Conservation (phyloP, 2,797 vertebrate genomes). For the Nannoperca obscura region DNA sequence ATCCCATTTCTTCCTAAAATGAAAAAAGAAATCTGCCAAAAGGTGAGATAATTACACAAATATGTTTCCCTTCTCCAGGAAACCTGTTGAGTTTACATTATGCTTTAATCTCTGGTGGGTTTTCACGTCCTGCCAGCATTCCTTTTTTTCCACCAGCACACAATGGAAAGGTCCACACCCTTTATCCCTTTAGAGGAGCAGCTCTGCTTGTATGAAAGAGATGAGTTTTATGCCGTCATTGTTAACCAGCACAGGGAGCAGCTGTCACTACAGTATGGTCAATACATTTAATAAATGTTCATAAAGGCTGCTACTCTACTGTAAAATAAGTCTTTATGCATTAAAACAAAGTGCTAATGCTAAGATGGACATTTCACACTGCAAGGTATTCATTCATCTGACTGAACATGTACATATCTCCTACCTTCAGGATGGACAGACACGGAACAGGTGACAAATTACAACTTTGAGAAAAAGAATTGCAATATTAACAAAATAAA, state of each 20-base stretch:
- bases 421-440: no score
- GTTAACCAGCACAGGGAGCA: slow-evolving; percentile 17
- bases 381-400: neutral
- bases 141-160: slow-evolving; percentile 18
- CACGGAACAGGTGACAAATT: neutral
- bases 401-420: no score
- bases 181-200: slow-evolving; percentile 26
- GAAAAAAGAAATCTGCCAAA: neutral
- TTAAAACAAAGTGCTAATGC: neutral
- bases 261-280: neutral
- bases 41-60: neutral
- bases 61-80: neutral
- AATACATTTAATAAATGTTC: neutral
- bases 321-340: neutral
- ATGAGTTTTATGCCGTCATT: slow-evolving; percentile 30
- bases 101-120: slow-evolving; percentile 32
- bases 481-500: neutral
- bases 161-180: slow-evolving; percentile 60
- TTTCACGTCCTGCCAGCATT: slow-evolving; percentile 20
- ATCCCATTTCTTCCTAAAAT: neutral
- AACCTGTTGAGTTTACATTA: slow-evolving; percentile 6
- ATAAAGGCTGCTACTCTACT: neutral
- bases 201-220: slow-evolving; percentile 16
- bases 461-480: neutral
- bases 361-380: neutral